These are phyloP conservation scores for Synanceia verrucosa DNA, from an alignment of 2,797 vertebrate species.

Conservation along the genomic window DNA sequence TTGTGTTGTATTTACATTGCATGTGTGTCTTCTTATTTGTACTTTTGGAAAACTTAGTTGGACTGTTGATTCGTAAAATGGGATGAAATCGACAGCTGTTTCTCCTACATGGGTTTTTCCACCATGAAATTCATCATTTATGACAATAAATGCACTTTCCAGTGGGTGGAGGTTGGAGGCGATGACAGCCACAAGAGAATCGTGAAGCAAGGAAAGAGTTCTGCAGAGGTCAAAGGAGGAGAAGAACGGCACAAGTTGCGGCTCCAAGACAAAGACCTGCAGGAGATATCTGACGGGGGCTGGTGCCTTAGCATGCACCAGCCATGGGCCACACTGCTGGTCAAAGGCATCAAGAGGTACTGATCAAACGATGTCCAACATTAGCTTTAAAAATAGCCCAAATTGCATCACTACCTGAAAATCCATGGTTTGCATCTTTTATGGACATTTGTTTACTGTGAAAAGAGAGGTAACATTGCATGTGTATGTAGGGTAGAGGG, in stretches of 20 bases:
- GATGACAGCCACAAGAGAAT: conserved; percentile 64
- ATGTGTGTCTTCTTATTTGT: neutral
- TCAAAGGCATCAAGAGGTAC: conserved; percentile 93
- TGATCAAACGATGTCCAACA: too few species aligned
- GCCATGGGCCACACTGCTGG: conserved; percentile 95
- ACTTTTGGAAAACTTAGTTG: neutral
- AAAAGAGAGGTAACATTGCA: neutral
- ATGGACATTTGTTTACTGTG: neutral
- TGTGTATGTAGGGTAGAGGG: conserved; percentile 89
- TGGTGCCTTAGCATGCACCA: conserved; percentile 99
- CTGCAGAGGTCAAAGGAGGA: conserved; percentile 31
- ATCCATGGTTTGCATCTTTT: neutral
- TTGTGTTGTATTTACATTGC: neutral
- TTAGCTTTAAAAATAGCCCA: neutral
- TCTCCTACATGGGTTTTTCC: neutral
- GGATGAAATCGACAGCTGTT: neutral
- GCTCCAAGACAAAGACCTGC: conserved; percentile 94
- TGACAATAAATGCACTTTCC: neutral
- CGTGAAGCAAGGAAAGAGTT: conserved; percentile 22
- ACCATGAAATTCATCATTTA: neutral
- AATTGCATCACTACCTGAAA: neutral
- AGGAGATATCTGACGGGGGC: conserved; percentile 94
- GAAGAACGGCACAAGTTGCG: conserved; percentile 82
- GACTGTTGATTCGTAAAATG: neutral
- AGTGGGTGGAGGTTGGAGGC: conserved; percentile 92